Evolutionary conservation across 2,113 vertebrate species (phyloP).

Genomic region (Pluvianellus socialis): DNA sequence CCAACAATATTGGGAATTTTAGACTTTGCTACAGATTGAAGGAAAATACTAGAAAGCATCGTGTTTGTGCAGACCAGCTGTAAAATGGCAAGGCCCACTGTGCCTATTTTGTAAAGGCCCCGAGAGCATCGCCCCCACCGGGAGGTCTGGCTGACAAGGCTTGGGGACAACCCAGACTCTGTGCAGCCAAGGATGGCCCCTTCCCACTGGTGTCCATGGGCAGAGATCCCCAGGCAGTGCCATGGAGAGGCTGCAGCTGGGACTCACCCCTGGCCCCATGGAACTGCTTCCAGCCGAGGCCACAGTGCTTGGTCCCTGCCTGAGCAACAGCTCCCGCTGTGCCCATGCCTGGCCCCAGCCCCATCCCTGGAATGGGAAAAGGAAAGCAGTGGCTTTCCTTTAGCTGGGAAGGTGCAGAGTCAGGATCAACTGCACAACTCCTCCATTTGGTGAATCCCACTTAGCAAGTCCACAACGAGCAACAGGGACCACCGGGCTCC

Average conservation of each 20-base stretch:
- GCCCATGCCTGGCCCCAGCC: neutral
- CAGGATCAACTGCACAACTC: neutral
- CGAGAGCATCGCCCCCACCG: accelerated
- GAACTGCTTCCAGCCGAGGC: neutral
- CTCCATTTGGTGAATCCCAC: accelerated
- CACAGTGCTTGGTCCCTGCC: neutral
- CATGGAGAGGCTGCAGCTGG: neutral
- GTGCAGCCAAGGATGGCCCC: neutral
- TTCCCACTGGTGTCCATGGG: neutral
- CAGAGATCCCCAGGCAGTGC: neutral
- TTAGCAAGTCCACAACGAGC: neutral
- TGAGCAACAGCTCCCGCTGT: neutral
- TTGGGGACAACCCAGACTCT: neutral
- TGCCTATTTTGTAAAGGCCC: neutral
- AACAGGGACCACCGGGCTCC: accelerated
- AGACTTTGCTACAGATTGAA: neutral
- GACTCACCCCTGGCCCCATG: neutral
- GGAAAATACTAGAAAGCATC: neutral
- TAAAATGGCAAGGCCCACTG: neutral
- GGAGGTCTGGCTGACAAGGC: neutral
- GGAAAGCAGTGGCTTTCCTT: neutral
- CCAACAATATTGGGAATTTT: neutral
- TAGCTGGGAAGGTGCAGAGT: neutral
- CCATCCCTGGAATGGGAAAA: too few relatives aligned
- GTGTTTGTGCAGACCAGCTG: neutral